Evolutionary conservation across 2,888 invertebrate species (phyloP), one percentile per base, ranked within the genome.

Genomic region (Trachelus iudaicus): DNA sequence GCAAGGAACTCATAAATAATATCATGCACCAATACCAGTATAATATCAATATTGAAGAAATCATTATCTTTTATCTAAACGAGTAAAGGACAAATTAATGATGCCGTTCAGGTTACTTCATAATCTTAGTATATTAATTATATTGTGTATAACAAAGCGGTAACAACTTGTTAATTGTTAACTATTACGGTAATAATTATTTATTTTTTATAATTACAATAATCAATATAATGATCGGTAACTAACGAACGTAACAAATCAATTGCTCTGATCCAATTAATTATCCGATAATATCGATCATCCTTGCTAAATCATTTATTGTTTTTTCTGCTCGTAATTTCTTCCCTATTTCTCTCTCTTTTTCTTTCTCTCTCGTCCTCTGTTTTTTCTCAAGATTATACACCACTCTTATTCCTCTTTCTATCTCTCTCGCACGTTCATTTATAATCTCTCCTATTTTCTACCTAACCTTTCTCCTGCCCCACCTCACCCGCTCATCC

Each of bases 141-240:
- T 90, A 90, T 90, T 87, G 90, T 90, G 90, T 90, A 90, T 90
- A 90, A 90, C 90, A 90, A 90, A 90, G 90, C 90, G 89, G 89
- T 90, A 90, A 90, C 90, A 90, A 90, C 90, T 90, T 90, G 90
- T 90, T 90, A 89, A 90, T 90, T 89, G 89, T 90, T 56, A 90
- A 89, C 90, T 90, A 90, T 90, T 90, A 90, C 87, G 89, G 86
- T 90, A 90, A 89, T 90, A 90, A 90, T 90, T 88, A 86, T 86
- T 87, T 87, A 87, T 85, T 89, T 88, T 88, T 90, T 83, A 82
- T 90, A 90, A 90, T 90, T 90, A 90, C 90, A 88, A 87, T 90
- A 89, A 90, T 88, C 88, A 90, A 90, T 90, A 86, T 88, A 89
- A 87, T 88, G 87, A 90, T 89, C 86, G 84, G 86, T 85, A 89